Conservation (phyloP, 2,113 vertebrate genomes). For the Nestor notabilis region DNA sequence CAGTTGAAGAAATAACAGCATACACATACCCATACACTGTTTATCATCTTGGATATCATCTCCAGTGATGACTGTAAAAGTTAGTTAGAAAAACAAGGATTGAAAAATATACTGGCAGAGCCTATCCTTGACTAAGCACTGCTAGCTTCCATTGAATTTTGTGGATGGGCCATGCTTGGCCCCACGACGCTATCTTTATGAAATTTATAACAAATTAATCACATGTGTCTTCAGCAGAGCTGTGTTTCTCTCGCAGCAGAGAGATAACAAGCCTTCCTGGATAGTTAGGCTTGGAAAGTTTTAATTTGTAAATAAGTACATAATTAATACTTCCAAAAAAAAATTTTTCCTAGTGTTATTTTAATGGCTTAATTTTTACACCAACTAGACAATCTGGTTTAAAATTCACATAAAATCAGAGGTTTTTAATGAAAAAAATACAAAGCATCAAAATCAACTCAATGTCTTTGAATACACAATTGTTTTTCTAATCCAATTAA, state of each 20-base stretch:
- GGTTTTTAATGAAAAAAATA: not conserved
- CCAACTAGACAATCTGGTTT: not conserved
- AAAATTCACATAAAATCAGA: not conserved
- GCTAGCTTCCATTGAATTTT: not conserved
- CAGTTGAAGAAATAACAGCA: not conserved
- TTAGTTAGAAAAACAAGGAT: not conserved
- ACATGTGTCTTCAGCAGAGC: not conserved
- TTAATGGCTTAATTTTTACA: not conserved
- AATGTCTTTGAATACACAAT: not conserved
- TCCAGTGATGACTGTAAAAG: not conserved
- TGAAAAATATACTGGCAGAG: not conserved
- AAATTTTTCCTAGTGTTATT: not conserved
- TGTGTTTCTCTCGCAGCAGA: not conserved
- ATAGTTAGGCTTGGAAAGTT: not conserved
- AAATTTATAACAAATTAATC: not conserved
- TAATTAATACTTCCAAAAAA: not conserved
- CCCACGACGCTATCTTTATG: not conserved
- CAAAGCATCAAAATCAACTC: not conserved
- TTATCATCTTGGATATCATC: not conserved
- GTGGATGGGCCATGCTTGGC: not conserved
- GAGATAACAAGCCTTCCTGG: not conserved
- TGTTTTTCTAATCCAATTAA: not conserved
- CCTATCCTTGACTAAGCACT: not conserved
- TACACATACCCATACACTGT: not conserved
- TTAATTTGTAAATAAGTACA: not conserved